These are phyloP conservation scores for Argyra leucocephala DNA, from an alignment of 2,888 invertebrate genomes.

Conservation along the genomic window DNA sequence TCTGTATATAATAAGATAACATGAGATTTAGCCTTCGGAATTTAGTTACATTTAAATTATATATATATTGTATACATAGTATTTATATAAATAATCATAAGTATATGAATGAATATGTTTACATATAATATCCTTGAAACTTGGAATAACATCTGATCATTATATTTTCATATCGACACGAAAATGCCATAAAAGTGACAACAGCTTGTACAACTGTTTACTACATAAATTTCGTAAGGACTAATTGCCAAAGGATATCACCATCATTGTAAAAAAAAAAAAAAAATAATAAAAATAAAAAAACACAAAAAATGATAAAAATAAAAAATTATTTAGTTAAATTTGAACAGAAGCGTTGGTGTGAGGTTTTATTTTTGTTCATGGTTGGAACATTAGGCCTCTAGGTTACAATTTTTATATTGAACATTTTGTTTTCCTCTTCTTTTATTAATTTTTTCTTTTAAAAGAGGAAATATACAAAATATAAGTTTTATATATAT, in stretches of 20 bases:
- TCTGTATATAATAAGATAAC: constrained; percentile 1
- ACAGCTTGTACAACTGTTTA: background rate
- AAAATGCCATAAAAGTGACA: constrained; percentile 4
- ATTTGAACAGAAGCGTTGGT: too few species aligned
- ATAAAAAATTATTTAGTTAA: too few species aligned
- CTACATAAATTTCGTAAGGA: background rate
- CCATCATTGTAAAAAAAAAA: background rate
- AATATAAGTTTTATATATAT: too few species aligned
- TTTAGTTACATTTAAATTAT: background rate
- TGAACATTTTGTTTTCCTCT: too few species aligned
- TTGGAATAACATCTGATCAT: background rate
- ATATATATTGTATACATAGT: too few species aligned
- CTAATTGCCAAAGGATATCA: constrained; percentile 6
- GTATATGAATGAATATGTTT: too few species aligned
- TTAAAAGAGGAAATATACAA: too few species aligned
- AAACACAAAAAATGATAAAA: too few species aligned
- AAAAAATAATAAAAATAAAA: background rate
- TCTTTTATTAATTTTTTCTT: too few species aligned
- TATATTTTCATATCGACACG: background rate
- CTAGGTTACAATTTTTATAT: too few species aligned
- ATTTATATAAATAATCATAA: too few species aligned
- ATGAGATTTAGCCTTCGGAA: background rate
- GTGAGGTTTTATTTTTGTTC: background rate
- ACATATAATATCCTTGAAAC: background rate
- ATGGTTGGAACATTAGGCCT: background rate